These are phyloP conservation scores for Casuarius casuarius DNA, from an alignment of 2,113 vertebrate species.

Conservation along the genomic window DNA sequence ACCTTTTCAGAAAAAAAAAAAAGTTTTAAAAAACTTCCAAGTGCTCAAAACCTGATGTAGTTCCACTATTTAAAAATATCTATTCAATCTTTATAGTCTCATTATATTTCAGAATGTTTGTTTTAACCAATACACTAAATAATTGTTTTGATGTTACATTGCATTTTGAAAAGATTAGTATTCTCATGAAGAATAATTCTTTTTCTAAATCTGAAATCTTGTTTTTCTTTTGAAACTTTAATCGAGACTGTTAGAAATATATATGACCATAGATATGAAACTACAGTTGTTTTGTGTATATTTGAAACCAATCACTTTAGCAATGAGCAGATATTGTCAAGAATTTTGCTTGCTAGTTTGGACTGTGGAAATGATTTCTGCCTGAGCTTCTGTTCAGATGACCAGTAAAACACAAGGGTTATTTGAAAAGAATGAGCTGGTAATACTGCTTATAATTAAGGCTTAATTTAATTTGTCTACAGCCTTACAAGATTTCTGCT, in stretches of 20 bases:
- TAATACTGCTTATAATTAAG: not conserved
- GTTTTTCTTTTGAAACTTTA: not conserved
- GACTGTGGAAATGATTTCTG: not conserved
- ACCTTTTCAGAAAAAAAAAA: not conserved
- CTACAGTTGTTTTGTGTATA: not conserved
- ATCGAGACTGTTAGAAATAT: not conserved
- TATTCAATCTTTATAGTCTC: not conserved
- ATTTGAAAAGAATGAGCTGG: not conserved
- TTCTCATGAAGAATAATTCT: not conserved
- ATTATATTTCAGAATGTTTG: not conserved
- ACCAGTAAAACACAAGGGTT: not conserved
- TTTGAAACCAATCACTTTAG: not conserved
- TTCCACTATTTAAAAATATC: not conserved
- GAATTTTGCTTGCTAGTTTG: not conserved
- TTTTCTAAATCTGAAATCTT: not conserved
- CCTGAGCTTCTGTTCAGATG: not conserved
- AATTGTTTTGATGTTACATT: not conserved
- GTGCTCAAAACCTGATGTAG: not conserved
- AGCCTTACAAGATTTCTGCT: not conserved
- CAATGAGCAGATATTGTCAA: not conserved
- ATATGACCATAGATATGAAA: not conserved
- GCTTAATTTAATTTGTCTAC: constrained; percentile 6
- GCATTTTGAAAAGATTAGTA: not conserved
- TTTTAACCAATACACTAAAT: not conserved
- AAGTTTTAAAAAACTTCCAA: not conserved